Evolutionary conservation across 2,797 vertebrate genomes (phyloP), one percentile per base, ranked within the genome.

Genomic region (Lophotriccus pileatus): DNA sequence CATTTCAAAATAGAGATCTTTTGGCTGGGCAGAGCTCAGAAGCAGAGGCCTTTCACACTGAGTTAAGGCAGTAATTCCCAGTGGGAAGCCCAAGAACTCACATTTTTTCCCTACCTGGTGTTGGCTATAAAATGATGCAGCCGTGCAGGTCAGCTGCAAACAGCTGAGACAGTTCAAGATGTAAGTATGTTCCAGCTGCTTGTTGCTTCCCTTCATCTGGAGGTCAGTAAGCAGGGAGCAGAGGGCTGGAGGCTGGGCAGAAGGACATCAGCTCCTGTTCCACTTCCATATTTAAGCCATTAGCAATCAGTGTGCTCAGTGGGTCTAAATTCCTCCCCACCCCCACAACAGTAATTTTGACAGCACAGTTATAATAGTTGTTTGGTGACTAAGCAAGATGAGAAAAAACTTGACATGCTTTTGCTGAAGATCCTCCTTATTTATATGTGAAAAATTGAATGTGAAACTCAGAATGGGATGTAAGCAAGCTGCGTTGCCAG

Each of bases 1-100:
- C 2, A 4, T 93, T 91, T 90, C 70, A 55, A 87, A 95, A 89
- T 8, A 79, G 53, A 89, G 39, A 37, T 4, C 46, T 53, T 92
- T 52, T 53, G 17, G 22, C 14, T 46, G 43, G 21, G 53, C 53
- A 84, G 53, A 46, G 52, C 52, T 79, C 32, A 52, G 67, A 84
- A 79, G 1, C 30, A 68, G 25, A 70, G 46, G 39, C 46, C 10
- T 75, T 84, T 78, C 50, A 39, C n/a, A 32, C 36, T 28, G 39
- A 44, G 5, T 66, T 72, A 68, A 94, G 44, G 60, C 32, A 62
- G 21, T 72, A 74, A 62, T 58, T 82, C 64, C 72, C 68, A 55
- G 25, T 14, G 41, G 56, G 39, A 88, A 89, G 19, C 37, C 41
- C 23, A 44, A 74, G 28, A 72, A 22, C 63, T 62, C 12, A 8